These are phyloP conservation scores for Latrodectus hesperus DNA, from an alignment of 2,888 invertebrate species.

Conservation along the genomic window DNA sequence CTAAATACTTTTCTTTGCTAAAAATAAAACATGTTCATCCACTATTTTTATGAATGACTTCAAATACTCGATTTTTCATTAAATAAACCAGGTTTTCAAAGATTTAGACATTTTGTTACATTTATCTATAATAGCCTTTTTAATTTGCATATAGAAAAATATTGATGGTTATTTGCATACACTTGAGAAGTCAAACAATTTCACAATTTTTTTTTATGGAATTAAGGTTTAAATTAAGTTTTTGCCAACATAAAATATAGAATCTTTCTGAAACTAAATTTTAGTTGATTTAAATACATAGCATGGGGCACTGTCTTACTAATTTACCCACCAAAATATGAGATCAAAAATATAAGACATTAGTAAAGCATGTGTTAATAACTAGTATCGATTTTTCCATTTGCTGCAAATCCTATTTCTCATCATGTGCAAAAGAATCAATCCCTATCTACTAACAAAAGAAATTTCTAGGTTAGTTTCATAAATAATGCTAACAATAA, in stretches of 20 bases:
- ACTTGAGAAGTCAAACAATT: background rate
- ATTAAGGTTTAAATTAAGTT: background rate
- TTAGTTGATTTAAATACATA: background rate
- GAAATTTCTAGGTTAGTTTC: background rate
- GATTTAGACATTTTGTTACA: background rate
- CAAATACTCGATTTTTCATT: background rate
- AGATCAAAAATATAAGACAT: background rate
- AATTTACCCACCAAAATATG: background rate
- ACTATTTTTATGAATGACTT: background rate
- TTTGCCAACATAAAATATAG: background rate
- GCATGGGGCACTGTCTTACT: background rate
- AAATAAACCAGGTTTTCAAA: background rate
- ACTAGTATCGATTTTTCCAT: background rate
- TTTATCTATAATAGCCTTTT: background rate
- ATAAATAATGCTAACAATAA: background rate
- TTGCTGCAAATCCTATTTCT: background rate
- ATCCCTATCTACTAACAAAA: background rate
- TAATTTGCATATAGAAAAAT: background rate
- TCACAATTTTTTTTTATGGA: background rate
- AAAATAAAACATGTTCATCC: background rate
- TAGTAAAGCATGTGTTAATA: background rate
- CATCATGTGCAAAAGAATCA: background rate
- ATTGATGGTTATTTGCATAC: background rate
- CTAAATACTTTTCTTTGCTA: background rate
- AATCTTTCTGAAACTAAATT: background rate